A percentile compares a stretch with the other conserved stretches of the same genome.
Evolutionary conservation across 2,113 vertebrate species (phyloP).

Genomic region (Platichthys flesus): DNA sequence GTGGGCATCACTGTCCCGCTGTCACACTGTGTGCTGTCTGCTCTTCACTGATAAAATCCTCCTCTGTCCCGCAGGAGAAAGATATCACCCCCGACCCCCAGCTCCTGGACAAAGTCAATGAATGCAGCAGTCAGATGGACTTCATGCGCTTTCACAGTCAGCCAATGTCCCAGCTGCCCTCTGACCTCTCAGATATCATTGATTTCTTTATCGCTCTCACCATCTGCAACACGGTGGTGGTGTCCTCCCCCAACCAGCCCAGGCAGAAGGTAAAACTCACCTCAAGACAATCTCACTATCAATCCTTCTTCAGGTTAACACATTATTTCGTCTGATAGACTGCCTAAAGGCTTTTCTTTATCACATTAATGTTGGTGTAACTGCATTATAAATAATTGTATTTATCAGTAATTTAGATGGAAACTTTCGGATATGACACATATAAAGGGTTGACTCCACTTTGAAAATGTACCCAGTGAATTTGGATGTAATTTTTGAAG

Average conservation of each 20-base stretch:
- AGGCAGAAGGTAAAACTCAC: conserved; percentile 87
- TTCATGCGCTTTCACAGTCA: conserved; percentile 85
- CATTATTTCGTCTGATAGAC: not conserved
- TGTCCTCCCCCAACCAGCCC: conserved; percentile 94
- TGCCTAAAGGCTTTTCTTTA: not conserved
- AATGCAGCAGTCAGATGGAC: conserved; percentile 89
- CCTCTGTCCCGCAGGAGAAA: conserved; percentile 86
- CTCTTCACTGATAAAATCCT: conserved; percentile 17
- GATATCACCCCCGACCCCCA: conserved; percentile 95
- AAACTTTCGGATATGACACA: no score
- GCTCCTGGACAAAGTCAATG: conserved; percentile 92
- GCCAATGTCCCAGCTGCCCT: conserved; percentile 85
- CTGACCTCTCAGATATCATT: conserved; percentile 90
- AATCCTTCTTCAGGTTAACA: not conserved
- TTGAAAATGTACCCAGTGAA: no score
- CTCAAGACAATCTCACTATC: not conserved
- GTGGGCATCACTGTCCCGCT: conserved; percentile 21
- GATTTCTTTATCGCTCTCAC: conserved; percentile 97
- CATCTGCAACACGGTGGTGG: conserved; percentile 96
- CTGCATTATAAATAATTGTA: not conserved
- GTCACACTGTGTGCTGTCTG: not conserved
- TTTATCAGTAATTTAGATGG: no score
- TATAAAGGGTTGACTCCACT: no score
- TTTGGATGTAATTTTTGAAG: no score
- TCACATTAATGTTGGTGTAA: not conserved